These are phyloP conservation scores for Xanthia togata DNA, from an alignment of 2,888 invertebrate genomes.

Conservation along the genomic window DNA sequence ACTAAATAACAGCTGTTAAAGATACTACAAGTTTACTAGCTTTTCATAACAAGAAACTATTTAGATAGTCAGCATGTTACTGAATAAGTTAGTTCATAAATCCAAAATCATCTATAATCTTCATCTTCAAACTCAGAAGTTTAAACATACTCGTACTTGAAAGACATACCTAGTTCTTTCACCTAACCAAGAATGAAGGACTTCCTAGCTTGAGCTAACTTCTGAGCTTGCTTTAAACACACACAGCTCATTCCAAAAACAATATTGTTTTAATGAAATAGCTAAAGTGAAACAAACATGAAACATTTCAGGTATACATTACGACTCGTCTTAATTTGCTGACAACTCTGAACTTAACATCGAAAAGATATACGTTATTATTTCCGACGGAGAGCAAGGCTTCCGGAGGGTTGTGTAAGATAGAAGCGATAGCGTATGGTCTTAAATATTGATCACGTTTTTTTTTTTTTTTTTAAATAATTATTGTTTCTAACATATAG, in stretches of 20 bases:
- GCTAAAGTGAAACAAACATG: constrained; percentile 45
- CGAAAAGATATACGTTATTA: constrained; percentile 68
- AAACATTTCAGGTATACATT: constrained; percentile 47
- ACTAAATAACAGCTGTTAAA: neutral
- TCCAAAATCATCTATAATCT: constrained; percentile 9
- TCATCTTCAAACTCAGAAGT: constrained; percentile 1
- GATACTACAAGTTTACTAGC: neutral
- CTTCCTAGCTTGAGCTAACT: neutral
- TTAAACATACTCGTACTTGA: neutral
- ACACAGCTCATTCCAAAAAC: neutral
- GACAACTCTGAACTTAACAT: constrained; percentile 64
- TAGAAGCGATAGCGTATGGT: constrained; percentile 10
- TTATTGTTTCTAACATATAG: neutral
- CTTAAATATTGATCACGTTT: neutral
- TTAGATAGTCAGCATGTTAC: neutral
- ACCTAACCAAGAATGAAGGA: constrained; percentile 6
- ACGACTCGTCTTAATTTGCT: constrained; percentile 61
- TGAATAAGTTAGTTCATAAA: neutral
- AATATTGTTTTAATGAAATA: constrained; percentile 37
- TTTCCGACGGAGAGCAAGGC: constrained; percentile 53
- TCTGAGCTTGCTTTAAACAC: constrained; percentile 5
- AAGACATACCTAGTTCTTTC: constrained; percentile 9
- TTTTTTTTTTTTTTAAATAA: neutral
- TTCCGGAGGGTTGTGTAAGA: neutral
- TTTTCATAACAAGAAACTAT: constrained; percentile 8